Percentiles rank a stretch among this genome's conserved stretches.
Conservation (phyloP, 2,113 vertebrate species). For the Turdus rufiventris region DNA sequence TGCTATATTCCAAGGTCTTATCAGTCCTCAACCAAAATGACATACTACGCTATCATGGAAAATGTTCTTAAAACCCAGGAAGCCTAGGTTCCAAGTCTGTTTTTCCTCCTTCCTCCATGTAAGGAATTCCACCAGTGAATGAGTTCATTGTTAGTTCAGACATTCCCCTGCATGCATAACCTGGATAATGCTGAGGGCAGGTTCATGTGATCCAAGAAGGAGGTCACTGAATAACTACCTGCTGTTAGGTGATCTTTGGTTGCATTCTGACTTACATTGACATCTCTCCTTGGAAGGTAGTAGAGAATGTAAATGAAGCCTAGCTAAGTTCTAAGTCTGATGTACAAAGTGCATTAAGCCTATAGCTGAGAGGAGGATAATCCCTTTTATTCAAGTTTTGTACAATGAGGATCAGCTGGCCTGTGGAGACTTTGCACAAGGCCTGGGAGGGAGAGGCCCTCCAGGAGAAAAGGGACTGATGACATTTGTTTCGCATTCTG, state of each 20-base stretch:
- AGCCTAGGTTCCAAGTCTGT: not conserved
- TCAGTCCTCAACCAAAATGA: not conserved
- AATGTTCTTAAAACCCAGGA: not conserved
- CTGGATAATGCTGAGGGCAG: not conserved
- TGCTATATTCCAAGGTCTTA: not conserved
- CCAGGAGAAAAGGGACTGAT: not conserved
- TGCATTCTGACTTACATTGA: not conserved
- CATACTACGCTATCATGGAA: not conserved
- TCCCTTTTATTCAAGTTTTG: not conserved
- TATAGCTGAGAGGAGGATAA: not conserved
- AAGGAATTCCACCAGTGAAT: not conserved
- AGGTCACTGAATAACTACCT: not conserved
- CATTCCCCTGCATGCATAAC: too few relatives aligned
- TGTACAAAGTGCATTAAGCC: not conserved
- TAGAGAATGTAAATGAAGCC: not conserved
- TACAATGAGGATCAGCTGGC: accelerated
- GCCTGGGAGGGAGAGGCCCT: not conserved
- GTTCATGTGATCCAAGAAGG: not conserved
- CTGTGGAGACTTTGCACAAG: not conserved
- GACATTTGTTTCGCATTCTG: not conserved
- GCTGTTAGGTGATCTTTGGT: not conserved
- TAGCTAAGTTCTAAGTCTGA: not conserved
- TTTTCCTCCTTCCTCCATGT: not conserved
- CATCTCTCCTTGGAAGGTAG: not conserved
- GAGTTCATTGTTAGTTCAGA: not conserved